Evolutionary conservation across 2,888 invertebrate genomes (phyloP).

Genomic region (Pegoplata infirma): DNA sequence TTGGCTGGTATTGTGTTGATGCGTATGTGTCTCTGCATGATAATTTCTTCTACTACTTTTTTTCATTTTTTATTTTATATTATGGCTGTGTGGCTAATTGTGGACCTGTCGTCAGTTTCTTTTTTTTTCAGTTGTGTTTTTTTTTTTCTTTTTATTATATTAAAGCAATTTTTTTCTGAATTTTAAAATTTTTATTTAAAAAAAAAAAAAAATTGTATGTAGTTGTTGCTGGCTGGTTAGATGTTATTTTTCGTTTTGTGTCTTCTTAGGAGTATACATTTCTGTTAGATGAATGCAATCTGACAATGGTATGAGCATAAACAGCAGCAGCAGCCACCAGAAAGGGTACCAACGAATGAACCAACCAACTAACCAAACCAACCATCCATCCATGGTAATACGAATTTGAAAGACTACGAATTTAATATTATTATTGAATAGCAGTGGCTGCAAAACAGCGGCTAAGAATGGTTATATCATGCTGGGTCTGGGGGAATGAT

Average conservation of each 20-base stretch:
- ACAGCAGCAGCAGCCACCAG: slow-evolving; percentile 54
- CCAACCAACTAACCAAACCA: too few relatives aligned
- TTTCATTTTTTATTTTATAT: slow-evolving; percentile 48
- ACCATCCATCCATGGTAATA: too few relatives aligned
- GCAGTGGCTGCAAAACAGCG: slow-evolving; percentile 51
- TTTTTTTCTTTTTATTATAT: slow-evolving; percentile 43
- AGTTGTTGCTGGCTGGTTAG: slow-evolving; percentile 26
- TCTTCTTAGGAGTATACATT: slow-evolving; percentile 59
- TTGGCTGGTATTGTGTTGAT: slow-evolving; percentile 1
- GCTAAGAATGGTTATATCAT: slow-evolving; percentile 60
- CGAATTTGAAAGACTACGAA: slow-evolving; percentile 18
- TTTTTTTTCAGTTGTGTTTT: slow-evolving; percentile 50
- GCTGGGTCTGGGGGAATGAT: slow-evolving; percentile 56
- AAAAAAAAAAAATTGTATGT: slow-evolving; percentile 9
- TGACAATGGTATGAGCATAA: slow-evolving; percentile 65
- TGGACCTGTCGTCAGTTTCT: slow-evolving; percentile 75
- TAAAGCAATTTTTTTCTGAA: slow-evolving; percentile 64
- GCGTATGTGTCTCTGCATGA: slow-evolving; percentile 61
- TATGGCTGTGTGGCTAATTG: slow-evolving; percentile 72
- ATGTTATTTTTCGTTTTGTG: slow-evolving; percentile 46
- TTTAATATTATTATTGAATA: slow-evolving; percentile 51
- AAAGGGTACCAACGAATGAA: slow-evolving; percentile 31
- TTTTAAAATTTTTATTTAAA: slow-evolving; percentile 70
- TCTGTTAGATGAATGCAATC: slow-evolving; percentile 66
- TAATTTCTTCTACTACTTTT: slow-evolving; percentile 51